Evolutionary conservation across 2,888 invertebrate species (phyloP), one percentile per base, ranked within the genome.

Genomic region (Nematopogon swammerdamellus): DNA sequence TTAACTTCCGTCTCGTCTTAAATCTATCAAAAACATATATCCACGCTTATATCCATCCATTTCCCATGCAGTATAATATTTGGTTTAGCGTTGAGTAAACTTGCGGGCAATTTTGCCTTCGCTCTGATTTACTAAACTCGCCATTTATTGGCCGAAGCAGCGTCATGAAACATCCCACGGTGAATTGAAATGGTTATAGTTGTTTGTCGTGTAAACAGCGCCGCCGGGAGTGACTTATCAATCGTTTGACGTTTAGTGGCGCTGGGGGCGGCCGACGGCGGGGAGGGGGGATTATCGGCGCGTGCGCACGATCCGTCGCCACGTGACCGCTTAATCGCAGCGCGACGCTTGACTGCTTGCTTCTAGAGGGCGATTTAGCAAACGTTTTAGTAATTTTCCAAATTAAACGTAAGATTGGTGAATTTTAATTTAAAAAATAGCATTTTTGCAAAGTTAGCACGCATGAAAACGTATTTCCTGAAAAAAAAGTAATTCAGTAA

Each of bases 181-280:
- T 36, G n/a, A 6, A 36, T 3, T 14, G 11, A 36, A 14, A 14
- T 8, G 8, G 11, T 14, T 14, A 36, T 36, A 14, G 36, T 8
- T 36, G 36, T 36, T 36, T 36, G 36, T 14, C 36, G 3, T 36
- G 36, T 36, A 36, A 36, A 36, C 36, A 36, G 8, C 25, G 36
- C 3, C 49, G 36, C 3, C 49, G 51, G 55, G 55, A 58, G 59
- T 62, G 64, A 67, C 67, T 68, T 70, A 70, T 74, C 72, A 71
- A 68, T 69, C 67, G 64, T 64, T 68, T 72, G 71, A 71, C 72
- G 64, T 71, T 71, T 70, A 70, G 70, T 69, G 71, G 70, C 64
- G 64, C 58, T 52, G 53, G 65, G 53, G 53, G 65, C 56, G 65
- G 65, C 51, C 56, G 57, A 64, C 57, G 52, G 49, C 50, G 63